phyloP scores from a whole-genome alignment of 35 echinoderm and acorn worm species.

The Apostichopus californicus region DNA sequence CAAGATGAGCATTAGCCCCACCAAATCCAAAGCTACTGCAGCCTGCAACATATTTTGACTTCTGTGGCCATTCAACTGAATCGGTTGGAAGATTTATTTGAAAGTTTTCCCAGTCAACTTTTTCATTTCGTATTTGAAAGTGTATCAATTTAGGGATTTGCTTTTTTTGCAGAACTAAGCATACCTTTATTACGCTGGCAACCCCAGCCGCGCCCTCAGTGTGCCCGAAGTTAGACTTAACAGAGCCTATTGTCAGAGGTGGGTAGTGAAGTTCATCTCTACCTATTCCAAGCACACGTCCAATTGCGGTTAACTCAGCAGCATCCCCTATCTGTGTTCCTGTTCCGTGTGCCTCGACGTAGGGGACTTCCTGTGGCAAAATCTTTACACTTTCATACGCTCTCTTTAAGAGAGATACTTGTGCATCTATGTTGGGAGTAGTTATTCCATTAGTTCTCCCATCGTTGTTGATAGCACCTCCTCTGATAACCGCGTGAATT shows the following conservation, averaged over 20 bases:
- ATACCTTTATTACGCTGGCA: slow-evolving; percentile 71
- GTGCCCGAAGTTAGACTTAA: slow-evolving; percentile 65
- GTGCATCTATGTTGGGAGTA: slow-evolving; percentile 38
- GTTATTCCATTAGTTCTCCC: slow-evolving; percentile 18
- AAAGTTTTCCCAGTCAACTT: slow-evolving; percentile 45
- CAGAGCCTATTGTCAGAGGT: slow-evolving; percentile 69
- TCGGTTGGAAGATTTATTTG: slow-evolving; percentile 46
- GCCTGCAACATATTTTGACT: neutral
- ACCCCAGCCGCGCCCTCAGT: slow-evolving; percentile 36
- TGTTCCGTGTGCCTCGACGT: slow-evolving; percentile 62
- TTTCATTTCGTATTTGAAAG: slow-evolving; percentile 55
- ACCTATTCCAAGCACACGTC: slow-evolving; percentile 1
- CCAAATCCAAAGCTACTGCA: too few species aligned
- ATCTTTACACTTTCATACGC: slow-evolving; percentile 35
- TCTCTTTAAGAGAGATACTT: neutral
- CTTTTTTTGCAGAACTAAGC: slow-evolving; percentile 38
- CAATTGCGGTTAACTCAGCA: slow-evolving; percentile 51
- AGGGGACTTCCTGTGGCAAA: slow-evolving; percentile 30
- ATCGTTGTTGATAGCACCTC: slow-evolving; percentile 56
- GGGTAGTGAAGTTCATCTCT: slow-evolving; percentile 11
- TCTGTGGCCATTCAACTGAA: slow-evolving; percentile 52
- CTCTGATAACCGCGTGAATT: slow-evolving; percentile 56
- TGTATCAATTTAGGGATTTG: slow-evolving; percentile 63
- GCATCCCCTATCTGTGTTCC: slow-evolving; percentile 48
- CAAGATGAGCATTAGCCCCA: slow-evolving; percentile 67